These are phyloP conservation scores for Pseudomyrmex sp. DNA, from an alignment of 1,140 invertebrate species.

Conservation along the genomic window DNA sequence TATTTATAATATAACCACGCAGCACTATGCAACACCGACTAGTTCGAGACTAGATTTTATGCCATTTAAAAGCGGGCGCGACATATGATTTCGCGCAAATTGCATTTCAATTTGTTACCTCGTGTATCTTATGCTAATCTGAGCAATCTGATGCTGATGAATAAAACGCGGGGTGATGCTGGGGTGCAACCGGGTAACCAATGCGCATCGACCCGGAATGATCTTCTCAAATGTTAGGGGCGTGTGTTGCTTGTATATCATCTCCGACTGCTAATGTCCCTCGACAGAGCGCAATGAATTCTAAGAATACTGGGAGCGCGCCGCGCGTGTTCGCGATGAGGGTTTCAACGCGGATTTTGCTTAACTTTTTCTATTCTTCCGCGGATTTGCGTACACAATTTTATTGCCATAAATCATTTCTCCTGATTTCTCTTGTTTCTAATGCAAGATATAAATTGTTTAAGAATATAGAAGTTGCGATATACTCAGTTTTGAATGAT, in stretches of 20 bases:
- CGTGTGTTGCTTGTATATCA: slow-evolving; percentile 68
- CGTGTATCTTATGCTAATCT: slow-evolving; percentile 69
- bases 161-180: slow-evolving; percentile 41
- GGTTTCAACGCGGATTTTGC: slow-evolving; percentile 19
- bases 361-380: slow-evolving; percentile 23
- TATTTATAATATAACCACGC: slow-evolving; percentile 24
- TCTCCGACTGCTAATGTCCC: slow-evolving; percentile 67
- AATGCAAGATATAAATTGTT: background rate
- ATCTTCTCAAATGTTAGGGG: slow-evolving; percentile 69
- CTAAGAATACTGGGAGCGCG: slow-evolving; percentile 5
- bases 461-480: background rate
- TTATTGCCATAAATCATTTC: slow-evolving; percentile 14
- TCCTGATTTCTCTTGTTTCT: background rate
- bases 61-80: background rate
- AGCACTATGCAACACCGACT: background rate
- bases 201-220: slow-evolving; percentile 73
- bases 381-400: slow-evolving; percentile 41
- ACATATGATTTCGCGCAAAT: slow-evolving; percentile 41
- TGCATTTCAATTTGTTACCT: slow-evolving; percentile 66
- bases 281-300: slow-evolving; percentile 67
- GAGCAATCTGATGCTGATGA: slow-evolving; percentile 70
- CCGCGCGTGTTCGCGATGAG: slow-evolving; percentile 34
- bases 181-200: slow-evolving; percentile 51
- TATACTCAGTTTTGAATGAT: too few species aligned
- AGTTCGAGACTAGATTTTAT: background rate